Conservation (phyloP, 1,140 invertebrate genomes). For the Chelonus insularis region DNA sequence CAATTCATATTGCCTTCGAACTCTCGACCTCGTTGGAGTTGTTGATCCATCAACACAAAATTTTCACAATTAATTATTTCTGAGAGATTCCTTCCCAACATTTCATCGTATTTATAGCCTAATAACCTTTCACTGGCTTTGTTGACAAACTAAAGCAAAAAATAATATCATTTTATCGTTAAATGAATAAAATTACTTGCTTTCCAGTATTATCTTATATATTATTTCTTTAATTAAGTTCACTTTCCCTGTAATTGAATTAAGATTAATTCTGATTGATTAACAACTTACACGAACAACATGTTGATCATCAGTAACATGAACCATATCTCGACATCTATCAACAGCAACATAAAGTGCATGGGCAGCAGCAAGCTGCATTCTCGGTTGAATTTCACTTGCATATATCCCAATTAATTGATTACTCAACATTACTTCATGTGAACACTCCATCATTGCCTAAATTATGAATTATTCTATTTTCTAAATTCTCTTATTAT, state of each 20-base stretch:
- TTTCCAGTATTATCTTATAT: too few species aligned
- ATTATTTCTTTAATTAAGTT: too few species aligned
- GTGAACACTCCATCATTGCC: slow-evolving; percentile 63
- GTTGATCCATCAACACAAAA: slow-evolving; percentile 66
- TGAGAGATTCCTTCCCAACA: slow-evolving; percentile 73
- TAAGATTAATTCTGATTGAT: too few species aligned
- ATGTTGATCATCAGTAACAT: slow-evolving; percentile 83
- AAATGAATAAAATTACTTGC: slow-evolving; percentile 1
- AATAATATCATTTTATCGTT: too few species aligned
- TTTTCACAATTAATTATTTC: slow-evolving; percentile 64
- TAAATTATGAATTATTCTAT: slow-evolving; percentile 22
- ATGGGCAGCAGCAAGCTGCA: slow-evolving; percentile 65
- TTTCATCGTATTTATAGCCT: slow-evolving; percentile 74
- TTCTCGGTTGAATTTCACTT: slow-evolving; percentile 61
- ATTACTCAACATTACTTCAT: slow-evolving; percentile 70
- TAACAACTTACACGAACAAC: slow-evolving; percentile 78
- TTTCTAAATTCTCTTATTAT: not conserved
- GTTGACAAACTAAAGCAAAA: slow-evolving; percentile 74
- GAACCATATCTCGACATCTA: slow-evolving; percentile 80
- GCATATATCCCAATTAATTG: slow-evolving; percentile 66
- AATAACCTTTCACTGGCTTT: slow-evolving; percentile 75
- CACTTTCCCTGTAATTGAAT: too few species aligned
- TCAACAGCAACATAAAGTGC: slow-evolving; percentile 85
- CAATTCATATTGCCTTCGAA: slow-evolving; percentile 86
- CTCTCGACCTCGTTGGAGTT: slow-evolving; percentile 75